Conservation (phyloP, 2,113 vertebrate species). For the Rattus norvegicus region GRCr8 NC_086021.1:186272001-186272500, state of each 20-base stretch:
- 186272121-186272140: no score
- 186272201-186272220: neutral
- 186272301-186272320: neutral
- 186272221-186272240: neutral
- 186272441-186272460: rapidly evolving
- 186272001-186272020: neutral
- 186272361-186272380: neutral
- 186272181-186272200: neutral
- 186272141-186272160: neutral
- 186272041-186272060: neutral
- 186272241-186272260: rapidly evolving
- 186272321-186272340: rapidly evolving
- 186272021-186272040: neutral
- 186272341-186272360: neutral
- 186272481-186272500: neutral
- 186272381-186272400: neutral
- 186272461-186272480: rapidly evolving
- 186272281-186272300: rapidly evolving
- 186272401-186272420: neutral
- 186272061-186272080: neutral
- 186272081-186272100: neutral
- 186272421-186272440: neutral
- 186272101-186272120: rapidly evolving
- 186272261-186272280: rapidly evolving
- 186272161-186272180: neutral